Conservation (phyloP, 2,888 invertebrate genomes). For the Dryocosmus kuriphilus region DNA sequence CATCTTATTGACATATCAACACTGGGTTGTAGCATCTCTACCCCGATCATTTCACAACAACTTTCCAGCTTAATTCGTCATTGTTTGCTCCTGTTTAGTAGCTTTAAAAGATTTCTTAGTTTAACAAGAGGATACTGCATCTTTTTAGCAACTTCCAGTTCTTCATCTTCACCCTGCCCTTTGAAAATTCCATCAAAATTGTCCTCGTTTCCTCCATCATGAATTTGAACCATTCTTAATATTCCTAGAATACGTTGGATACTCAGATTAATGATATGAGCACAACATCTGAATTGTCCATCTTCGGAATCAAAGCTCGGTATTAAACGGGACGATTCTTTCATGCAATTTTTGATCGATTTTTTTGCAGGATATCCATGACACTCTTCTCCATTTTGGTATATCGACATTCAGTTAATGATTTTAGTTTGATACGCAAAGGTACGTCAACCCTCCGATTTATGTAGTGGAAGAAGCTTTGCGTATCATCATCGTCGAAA, state of each 20-base stretch:
- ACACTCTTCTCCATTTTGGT: too few species aligned
- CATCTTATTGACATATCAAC: not conserved
- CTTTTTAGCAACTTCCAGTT: not conserved
- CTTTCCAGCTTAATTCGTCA: not conserved
- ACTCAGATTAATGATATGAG: not conserved
- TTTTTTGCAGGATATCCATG: too few species aligned
- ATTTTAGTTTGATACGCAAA: not conserved
- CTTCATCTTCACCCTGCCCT: too few species aligned
- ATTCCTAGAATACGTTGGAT: too few species aligned
- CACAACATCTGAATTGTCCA: not conserved
- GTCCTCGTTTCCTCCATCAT: too few species aligned
- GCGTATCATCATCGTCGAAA: not conserved
- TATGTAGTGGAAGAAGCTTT: not conserved
- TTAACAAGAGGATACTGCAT: not conserved
- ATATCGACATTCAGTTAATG: too few species aligned
- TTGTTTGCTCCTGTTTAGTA: not conserved
- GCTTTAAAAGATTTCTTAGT: not conserved
- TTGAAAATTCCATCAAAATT: too few species aligned
- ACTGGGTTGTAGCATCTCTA: not conserved
- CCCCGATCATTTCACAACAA: not conserved
- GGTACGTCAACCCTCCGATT: not conserved
- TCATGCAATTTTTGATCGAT: not conserved
- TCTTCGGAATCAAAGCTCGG: not conserved
- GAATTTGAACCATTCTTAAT: too few species aligned
- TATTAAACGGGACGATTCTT: not conserved